These are phyloP conservation scores for Hipposideros larvatus DNA, from an alignment of 2,797 vertebrate genomes.

Conservation along the genomic window DNA sequence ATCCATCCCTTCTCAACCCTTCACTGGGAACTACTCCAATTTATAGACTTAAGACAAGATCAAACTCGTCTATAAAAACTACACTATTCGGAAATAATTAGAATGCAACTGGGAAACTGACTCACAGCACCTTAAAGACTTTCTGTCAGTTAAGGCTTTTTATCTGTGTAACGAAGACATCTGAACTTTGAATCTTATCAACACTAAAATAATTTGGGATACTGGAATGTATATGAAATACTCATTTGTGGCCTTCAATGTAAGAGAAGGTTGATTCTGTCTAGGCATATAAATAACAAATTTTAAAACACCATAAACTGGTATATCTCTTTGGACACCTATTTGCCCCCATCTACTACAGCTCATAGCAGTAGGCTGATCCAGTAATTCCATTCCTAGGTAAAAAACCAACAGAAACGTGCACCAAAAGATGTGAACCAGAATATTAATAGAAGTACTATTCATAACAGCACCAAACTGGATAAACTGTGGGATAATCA, in stretches of 20 bases:
- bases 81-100: not conserved
- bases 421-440: not conserved
- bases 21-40: slow-evolving; percentile 3
- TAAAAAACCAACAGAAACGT: not conserved
- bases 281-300: not conserved
- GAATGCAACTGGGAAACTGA: not conserved
- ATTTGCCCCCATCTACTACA: not conserved
- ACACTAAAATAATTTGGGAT: not conserved
- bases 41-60: not conserved
- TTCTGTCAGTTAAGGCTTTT: not conserved
- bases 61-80: not conserved
- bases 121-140: not conserved
- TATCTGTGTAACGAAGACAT: not conserved
- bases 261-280: not conserved
- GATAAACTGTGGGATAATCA: not conserved
- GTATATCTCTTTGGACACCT: not conserved
- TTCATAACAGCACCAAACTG: not conserved
- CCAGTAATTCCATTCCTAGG: not conserved
- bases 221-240: not conserved
- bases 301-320: not conserved
- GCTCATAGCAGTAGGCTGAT: not conserved
- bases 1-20: not conserved
- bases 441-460: not conserved
- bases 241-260: not conserved
- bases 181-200: not conserved